Evolutionary conservation across 2,888 invertebrate genomes (phyloP).

Genomic region (Eupithecia vulgata): DNA sequence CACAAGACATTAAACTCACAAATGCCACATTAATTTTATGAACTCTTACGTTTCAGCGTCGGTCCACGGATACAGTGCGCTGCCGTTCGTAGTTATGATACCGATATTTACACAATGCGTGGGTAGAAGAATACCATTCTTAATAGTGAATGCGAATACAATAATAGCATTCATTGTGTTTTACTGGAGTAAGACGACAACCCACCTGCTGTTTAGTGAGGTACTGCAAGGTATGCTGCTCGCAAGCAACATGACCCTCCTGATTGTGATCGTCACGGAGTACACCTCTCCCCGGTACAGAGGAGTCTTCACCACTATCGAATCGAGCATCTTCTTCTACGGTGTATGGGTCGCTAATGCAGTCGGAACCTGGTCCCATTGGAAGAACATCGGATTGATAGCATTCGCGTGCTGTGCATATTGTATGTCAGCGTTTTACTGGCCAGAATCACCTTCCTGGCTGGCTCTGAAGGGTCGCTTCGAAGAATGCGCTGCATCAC

Average conservation of each 20-base stretch:
- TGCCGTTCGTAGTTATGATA: constrained; percentile 56
- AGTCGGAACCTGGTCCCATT: constrained; percentile 59
- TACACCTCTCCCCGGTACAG: constrained; percentile 60
- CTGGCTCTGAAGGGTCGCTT: constrained; percentile 60
- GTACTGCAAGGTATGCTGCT: constrained; percentile 55
- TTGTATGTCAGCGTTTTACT: constrained; percentile 51
- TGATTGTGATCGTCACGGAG: constrained; percentile 58
- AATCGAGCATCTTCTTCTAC: constrained; percentile 61
- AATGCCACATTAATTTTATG: constrained; percentile 19
- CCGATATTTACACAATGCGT: constrained; percentile 51
- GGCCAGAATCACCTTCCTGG: constrained; percentile 65
- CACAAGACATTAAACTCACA: constrained; percentile 17
- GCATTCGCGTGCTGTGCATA: constrained; percentile 49
- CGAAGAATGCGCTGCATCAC: constrained; percentile 55
- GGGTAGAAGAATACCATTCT: constrained; percentile 56
- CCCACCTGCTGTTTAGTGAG: constrained; percentile 56
- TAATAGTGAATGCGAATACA: constrained; percentile 50
- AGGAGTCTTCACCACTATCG: constrained; percentile 60
- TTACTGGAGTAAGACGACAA: constrained; percentile 54
- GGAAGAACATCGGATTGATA: constrained; percentile 58
- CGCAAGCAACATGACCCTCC: constrained; percentile 56
- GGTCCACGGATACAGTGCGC: constrained; percentile 54
- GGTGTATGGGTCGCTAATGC: constrained; percentile 64
- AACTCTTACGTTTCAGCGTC: constrained; percentile 54
- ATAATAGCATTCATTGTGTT: constrained; percentile 54